A percentile compares a stretch with the other conserved stretches of the same genome.
Conservation (phyloP, 2,797 vertebrate genomes). For the Poeciliopsis turneri region DNA sequence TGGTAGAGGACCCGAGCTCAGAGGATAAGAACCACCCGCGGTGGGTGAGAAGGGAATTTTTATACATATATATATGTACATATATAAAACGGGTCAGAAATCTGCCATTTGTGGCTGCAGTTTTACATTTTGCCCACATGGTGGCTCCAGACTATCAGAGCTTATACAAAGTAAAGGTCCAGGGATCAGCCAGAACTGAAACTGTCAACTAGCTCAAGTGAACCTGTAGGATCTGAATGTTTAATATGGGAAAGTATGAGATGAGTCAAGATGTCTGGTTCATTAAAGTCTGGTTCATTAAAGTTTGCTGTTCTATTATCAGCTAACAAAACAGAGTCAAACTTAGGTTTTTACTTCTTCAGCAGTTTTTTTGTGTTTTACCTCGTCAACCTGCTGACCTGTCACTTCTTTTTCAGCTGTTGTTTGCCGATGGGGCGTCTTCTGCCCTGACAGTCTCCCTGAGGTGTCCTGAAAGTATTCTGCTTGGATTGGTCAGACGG, state of each 20-base stretch:
- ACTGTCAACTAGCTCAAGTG: background rate
- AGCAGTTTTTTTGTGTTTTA: background rate
- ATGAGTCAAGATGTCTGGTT: background rate
- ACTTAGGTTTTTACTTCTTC: background rate
- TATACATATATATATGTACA: background rate
- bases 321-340: background rate
- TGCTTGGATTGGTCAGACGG: background rate
- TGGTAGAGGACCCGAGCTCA: too few relatives aligned
- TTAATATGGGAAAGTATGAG: background rate
- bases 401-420: background rate
- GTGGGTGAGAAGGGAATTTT: too few relatives aligned
- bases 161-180: background rate
- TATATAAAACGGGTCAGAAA: background rate
- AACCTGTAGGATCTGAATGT: background rate
- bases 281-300: background rate
- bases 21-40: too few relatives aligned
- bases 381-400: background rate
- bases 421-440: background rate
- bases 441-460: background rate
- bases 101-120: background rate
- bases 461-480: background rate
- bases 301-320: background rate
- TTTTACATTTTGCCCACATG: background rate
- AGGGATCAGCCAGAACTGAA: background rate
- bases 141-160: background rate